Percentiles rank a stretch among this genome's conserved stretches.
These are phyloP conservation scores for Dicycla oo DNA, from an alignment of 2,888 invertebrate species.

Conservation along the genomic window DNA sequence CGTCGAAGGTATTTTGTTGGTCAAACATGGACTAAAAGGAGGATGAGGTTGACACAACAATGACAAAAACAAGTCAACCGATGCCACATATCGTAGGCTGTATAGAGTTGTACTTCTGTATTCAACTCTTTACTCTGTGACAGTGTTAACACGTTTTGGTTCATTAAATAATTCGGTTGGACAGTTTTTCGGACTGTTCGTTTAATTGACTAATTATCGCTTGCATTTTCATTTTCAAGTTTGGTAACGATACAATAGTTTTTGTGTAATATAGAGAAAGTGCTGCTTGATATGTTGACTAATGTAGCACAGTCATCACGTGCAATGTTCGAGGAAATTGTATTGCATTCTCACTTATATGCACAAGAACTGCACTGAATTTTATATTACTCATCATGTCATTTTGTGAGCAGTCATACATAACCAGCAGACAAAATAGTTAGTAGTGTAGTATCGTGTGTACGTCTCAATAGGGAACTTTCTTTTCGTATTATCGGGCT, in stretches of 20 bases:
- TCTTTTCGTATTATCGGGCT: neutral
- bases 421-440: neutral
- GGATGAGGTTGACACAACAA: neutral
- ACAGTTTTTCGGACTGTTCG: slow-evolving; percentile 59
- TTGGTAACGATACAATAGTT: slow-evolving; percentile 43
- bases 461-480: neutral
- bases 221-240: slow-evolving; percentile 48
- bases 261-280: slow-evolving; percentile 52
- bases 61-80: neutral
- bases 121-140: neutral
- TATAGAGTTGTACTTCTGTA: slow-evolving; percentile 10
- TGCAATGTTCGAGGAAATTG: slow-evolving; percentile 22
- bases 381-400: slow-evolving; percentile 7
- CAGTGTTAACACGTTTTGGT: slow-evolving; percentile 61
- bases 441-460: neutral
- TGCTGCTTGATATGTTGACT: slow-evolving; percentile 32
- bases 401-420: slow-evolving; percentile 10
- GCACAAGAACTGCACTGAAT: slow-evolving; percentile 29
- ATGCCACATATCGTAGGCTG: neutral
- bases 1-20: neutral
- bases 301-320: slow-evolving; percentile 37
- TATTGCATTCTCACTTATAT: slow-evolving; percentile 31
- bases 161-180: slow-evolving; percentile 64
- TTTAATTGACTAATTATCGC: slow-evolving; percentile 61
- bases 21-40: neutral